Percentiles rank a stretch among this genome's conserved stretches.
Evolutionary conservation across 2,797 vertebrate genomes (phyloP).

Genomic region (Pseudochirops corinnae): DNA sequence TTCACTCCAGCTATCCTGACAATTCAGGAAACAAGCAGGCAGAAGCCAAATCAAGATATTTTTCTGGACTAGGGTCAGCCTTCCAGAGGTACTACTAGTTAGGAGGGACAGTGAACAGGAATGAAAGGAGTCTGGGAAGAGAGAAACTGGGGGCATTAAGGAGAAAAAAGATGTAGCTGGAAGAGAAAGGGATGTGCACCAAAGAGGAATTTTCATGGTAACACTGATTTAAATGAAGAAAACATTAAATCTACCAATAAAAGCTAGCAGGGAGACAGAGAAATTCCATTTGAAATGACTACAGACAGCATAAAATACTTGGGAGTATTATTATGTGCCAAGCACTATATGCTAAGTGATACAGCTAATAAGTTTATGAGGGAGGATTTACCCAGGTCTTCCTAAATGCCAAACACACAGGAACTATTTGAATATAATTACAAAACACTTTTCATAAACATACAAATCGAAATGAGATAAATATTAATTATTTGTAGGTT

Average conservation of each 20-base stretch:
- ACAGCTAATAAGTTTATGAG: no score
- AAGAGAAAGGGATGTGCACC: not conserved
- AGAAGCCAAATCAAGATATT: not conserved
- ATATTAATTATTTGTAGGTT: not conserved
- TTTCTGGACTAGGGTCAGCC: conserved; percentile 17
- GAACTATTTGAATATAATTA: not conserved
- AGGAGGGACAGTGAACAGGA: not conserved
- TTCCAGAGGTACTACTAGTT: not conserved
- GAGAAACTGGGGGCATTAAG: not conserved
- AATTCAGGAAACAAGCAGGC: conserved; percentile 19
- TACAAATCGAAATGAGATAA: not conserved
- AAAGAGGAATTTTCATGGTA: not conserved
- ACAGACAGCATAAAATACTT: not conserved
- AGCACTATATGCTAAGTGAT: no score
- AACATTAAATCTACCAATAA: not conserved
- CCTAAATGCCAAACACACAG: not conserved
- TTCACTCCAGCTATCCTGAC: not conserved
- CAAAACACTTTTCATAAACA: not conserved
- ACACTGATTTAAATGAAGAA: not conserved
- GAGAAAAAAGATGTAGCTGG: not conserved
- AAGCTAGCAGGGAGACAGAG: not conserved
- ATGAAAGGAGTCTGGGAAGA: not conserved
- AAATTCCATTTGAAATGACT: not conserved
- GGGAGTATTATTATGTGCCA: not conserved
- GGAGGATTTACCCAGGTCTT: no score